A percentile compares a stretch with the other conserved stretches of the same genome.
Conservation (phyloP, 2,113 vertebrate genomes). For the Corydoras sp. region DNA sequence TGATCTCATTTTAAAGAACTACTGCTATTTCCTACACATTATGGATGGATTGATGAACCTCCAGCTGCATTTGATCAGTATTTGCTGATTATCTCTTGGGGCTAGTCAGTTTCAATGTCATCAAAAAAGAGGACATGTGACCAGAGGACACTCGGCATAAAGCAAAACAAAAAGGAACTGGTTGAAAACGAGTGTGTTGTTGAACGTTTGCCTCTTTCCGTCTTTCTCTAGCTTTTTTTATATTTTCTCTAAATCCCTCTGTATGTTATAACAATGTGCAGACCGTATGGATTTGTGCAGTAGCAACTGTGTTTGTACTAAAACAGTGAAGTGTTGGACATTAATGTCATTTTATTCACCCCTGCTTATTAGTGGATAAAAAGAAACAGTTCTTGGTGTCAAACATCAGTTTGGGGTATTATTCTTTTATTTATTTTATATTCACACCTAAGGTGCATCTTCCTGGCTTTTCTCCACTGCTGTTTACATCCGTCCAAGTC, state of each 20-base stretch:
- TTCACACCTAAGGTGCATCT: not conserved
- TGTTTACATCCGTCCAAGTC: constrained; percentile 23
- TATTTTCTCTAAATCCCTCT: not conserved
- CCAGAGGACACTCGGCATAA: too few species aligned
- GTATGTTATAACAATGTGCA: constrained; percentile 4
- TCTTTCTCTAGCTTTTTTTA: constrained; percentile 20
- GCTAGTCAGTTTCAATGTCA: too few species aligned
- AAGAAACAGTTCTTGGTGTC: constrained; percentile 13
- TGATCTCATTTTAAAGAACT: too few species aligned
- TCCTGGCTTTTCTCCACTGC: not conserved
- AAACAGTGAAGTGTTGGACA: constrained; percentile 15
- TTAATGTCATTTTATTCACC: constrained; percentile 5
- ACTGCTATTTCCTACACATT: too few species aligned
- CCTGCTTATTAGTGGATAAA: constrained; percentile 10
- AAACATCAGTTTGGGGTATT: constrained; percentile 9
- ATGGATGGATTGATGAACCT: too few species aligned
- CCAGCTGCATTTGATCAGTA: too few species aligned
- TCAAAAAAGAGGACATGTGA: too few species aligned
- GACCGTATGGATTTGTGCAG: not conserved
- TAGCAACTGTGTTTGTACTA: constrained; percentile 14
- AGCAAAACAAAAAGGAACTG: too few species aligned
- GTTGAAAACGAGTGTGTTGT: too few species aligned
- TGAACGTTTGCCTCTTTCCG: constrained; percentile 9
- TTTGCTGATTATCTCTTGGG: too few species aligned
- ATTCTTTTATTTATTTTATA: constrained; percentile 32